Base-by-base conservation (phyloP, 2,888 invertebrate species). In the Acleris sparsana region DNA sequence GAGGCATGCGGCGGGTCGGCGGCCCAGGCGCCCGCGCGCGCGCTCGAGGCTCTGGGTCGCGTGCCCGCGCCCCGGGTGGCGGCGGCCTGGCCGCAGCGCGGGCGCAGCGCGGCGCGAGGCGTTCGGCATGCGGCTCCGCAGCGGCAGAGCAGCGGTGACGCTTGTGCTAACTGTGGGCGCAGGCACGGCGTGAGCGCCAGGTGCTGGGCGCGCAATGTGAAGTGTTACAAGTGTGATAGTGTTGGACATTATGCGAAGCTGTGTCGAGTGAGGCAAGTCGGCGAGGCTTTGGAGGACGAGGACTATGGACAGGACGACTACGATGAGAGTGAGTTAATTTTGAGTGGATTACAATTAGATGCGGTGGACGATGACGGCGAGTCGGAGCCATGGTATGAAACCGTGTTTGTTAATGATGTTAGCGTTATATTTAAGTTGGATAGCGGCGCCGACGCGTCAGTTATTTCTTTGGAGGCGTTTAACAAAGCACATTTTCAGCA, bases 321-420 rank as follows among this genome's bases (percentile, higher is more conserved):
- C 18, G 48, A 48, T 6, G 58, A 53, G 64, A 64, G 59, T 39
- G 64, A 64, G 59, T 39, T 55, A 53, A 39, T 64, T 25, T 48
- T 56, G 51, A 52, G 52, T 52, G n/a, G 18, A 6, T 20, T 48
- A 48, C 48, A 48, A 9, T 18, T 48, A 48, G 48, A 48, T 17
- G 18, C 18, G 48, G 5, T 48, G 7, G 48, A 48, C 20, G 17
- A 48, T 17, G 48, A 48, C n/a, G 18, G 18, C n/a, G 11, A 16
- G 7, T 22, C 11, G 5, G 25, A 52, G 11, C 25, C 25, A 1
- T 52, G 52, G 52, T 20, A 22, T n/a, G 25, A 59, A 20, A 63
- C 61, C 18, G 61, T 68, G 5, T 33, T 33, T 3, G 33, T 33
- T 33, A 33, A 33, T 11, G 11, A 33, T 33, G 33, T 33, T 7